These are phyloP conservation scores for Zophobas atratus DNA, from an alignment of 1,140 invertebrate species.

Conservation along the genomic window DNA sequence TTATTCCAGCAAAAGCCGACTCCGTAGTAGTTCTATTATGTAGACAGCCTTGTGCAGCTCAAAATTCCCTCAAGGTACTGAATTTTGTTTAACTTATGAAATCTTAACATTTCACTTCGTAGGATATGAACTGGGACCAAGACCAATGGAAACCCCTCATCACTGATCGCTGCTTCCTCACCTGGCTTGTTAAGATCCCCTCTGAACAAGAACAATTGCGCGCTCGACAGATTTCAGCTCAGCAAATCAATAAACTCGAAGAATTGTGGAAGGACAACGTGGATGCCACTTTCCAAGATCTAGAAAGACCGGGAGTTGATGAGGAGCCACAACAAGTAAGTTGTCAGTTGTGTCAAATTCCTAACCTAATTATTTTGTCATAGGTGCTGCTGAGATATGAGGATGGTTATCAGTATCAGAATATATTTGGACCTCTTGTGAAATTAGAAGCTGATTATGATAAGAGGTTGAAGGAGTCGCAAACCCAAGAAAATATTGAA, in stretches of 20 bases:
- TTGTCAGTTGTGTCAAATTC: slow-evolving; percentile 1
- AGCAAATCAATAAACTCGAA: slow-evolving; percentile 98
- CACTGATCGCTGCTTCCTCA: slow-evolving; percentile 94
- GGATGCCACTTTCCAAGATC: slow-evolving; percentile 97
- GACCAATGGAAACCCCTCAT: slow-evolving; percentile 99
- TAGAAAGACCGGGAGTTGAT: slow-evolving; percentile 98
- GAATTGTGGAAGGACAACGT: slow-evolving; percentile 99
- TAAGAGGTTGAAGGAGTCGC: slow-evolving; percentile 97
- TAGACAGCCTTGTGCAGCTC: slow-evolving; percentile 96
- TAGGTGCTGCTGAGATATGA: slow-evolving; percentile 82
- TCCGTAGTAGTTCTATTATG: slow-evolving; percentile 99
- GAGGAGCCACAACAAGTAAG: slow-evolving; percentile 96
- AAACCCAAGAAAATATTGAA: slow-evolving; percentile 98
- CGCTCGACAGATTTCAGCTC: slow-evolving; percentile 95
- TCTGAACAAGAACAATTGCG: slow-evolving; percentile 96
- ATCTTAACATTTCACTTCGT: slow-evolving; percentile 70
- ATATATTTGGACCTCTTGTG: slow-evolving; percentile 97
- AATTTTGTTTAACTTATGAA: not conserved
- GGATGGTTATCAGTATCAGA: slow-evolving; percentile 99
- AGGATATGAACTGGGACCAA: slow-evolving; percentile 99
- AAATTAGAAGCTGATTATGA: slow-evolving; percentile 99
- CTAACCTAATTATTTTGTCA: not conserved
- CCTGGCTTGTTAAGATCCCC: slow-evolving; percentile 97
- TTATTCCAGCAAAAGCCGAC: slow-evolving; percentile 99
- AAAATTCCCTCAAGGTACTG: slow-evolving; percentile 79